Base-by-base conservation (phyloP, 2,888 invertebrate species). In the Xylophagus ater region DNA sequence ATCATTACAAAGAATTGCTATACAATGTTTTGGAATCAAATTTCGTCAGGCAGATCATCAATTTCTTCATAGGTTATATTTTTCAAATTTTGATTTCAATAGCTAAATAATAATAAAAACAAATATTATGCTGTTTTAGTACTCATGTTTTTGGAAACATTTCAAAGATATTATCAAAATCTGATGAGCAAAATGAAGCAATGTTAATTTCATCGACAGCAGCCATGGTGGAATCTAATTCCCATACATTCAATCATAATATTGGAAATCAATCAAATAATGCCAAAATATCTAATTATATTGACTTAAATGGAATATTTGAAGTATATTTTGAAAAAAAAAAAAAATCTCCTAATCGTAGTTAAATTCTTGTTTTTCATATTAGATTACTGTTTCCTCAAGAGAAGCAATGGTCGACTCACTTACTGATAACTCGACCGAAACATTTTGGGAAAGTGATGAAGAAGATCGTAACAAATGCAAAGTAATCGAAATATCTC, bases 401-500 rank as follows among this genome's bases (percentile, higher is more conserved):
- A 74, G 96, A 1, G 88, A 84, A 54, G 93, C 90, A 6, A 92
- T 97, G 89, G 80, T 89, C 4, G 85, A 82, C 3, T 90, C 92
- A 48, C 70, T 97, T 12, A 85, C 82, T 0, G 97, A 97, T 59
- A 85, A 84, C 53, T 90, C 90, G 4, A 93, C 94, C 0, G 97
- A 97, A 62, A 97, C 97, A 0, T 97, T 97, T 66, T 97, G 97
- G 97, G 97, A 97, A 66, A 93, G 93, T 24, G 94, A 93, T 1
- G 96, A 96, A 54, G 96, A 96, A 56, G 96, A 97, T 65, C 72
- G 86, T 41, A 92, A 90, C 60, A 89, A 90, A 60, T 81, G 87
- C 17, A 93, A 94, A 65, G 80, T 80, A 53, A 74, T 92, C 19
- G 85, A 82, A 38, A 68, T 85, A 14, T 70, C 72, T 62, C 73